These are phyloP conservation scores for Malacoraja senta DNA, from an alignment of 2,797 vertebrate genomes.

Conservation along the genomic window DNA sequence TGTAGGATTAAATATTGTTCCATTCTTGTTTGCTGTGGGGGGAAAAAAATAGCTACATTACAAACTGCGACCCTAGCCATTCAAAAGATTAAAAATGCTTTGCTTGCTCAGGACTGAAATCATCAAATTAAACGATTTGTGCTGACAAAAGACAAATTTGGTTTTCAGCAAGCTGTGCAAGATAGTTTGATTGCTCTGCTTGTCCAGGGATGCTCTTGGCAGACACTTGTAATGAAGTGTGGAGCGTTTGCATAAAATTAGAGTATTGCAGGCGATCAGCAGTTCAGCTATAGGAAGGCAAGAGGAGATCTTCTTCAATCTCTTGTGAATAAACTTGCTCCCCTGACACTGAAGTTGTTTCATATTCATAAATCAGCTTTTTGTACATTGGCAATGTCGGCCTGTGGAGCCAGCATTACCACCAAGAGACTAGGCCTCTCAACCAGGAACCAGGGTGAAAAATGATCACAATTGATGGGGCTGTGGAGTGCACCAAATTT, in stretches of 20 bases:
- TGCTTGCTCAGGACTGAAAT: conserved; percentile 96
- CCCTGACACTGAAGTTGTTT: conserved; percentile 51
- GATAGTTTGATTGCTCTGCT: conserved; percentile 80
- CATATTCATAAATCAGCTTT: conserved; percentile 66
- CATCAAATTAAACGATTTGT: conserved; percentile 93
- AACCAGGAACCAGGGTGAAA: conserved; percentile 57
- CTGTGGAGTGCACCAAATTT: conserved; percentile 49
- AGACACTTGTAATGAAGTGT: conserved; percentile 77
- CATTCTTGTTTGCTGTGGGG: too few species aligned
- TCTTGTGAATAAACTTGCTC: conserved; percentile 53
- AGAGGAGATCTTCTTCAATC: conserved; percentile 52
- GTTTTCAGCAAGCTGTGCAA: conserved; percentile 85
- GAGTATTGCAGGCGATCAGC: conserved; percentile 50
- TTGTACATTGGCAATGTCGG: conserved; percentile 50
- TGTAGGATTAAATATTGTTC: not conserved
- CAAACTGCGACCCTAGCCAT: not conserved
- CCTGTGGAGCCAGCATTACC: conserved; percentile 51
- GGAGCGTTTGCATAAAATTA: conserved; percentile 70
- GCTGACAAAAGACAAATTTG: conserved; percentile 94
- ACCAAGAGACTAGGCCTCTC: conserved; percentile 52
- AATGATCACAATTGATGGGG: conserved; percentile 57
- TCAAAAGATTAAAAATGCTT: conserved; percentile 48
- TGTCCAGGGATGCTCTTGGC: conserved; percentile 71
- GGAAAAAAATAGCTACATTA: conserved; percentile 6
- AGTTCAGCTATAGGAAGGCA: conserved; percentile 48